A percentile compares a stretch with the other conserved stretches of the same genome.
phyloP scores from a whole-genome alignment of 2,888 invertebrate genomes.

The Tipula lateralis region DNA sequence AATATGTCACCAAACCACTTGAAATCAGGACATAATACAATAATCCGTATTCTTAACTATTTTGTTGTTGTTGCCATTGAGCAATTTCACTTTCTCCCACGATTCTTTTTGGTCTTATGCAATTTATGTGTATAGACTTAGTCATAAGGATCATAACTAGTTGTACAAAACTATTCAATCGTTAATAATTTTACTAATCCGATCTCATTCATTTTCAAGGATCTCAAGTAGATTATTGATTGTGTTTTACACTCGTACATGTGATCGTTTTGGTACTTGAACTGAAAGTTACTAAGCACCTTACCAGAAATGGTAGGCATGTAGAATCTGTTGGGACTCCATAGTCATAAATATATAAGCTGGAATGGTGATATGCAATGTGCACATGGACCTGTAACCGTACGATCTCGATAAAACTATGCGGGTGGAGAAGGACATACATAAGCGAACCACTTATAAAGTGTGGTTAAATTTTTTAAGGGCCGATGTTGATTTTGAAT shows the following conservation, averaged over 20 bases:
- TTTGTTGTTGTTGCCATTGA: not conserved
- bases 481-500: too few relatives aligned
- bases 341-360: too few relatives aligned
- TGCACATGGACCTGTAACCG: too few relatives aligned
- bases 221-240: not conserved
- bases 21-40: not conserved
- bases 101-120: not conserved
- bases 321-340: too few relatives aligned
- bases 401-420: too few relatives aligned
- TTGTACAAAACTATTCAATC: not conserved
- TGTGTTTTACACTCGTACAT: not conserved
- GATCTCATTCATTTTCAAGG: not conserved
- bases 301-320: too few relatives aligned
- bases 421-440: too few relatives aligned
- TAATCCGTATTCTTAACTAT: not conserved
- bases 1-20: slow-evolving; percentile 1
- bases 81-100: not conserved
- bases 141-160: not conserved
- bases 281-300: too few relatives aligned
- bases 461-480: too few relatives aligned
- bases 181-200: not conserved
- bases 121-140: not conserved
- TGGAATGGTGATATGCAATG: too few relatives aligned
- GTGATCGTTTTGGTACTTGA: not conserved
- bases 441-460: too few relatives aligned